A percentile compares a stretch with the other conserved stretches of the same genome.
Evolutionary conservation across 2,113 vertebrate genomes (phyloP).

Genomic region (Trogon surrucura): DNA sequence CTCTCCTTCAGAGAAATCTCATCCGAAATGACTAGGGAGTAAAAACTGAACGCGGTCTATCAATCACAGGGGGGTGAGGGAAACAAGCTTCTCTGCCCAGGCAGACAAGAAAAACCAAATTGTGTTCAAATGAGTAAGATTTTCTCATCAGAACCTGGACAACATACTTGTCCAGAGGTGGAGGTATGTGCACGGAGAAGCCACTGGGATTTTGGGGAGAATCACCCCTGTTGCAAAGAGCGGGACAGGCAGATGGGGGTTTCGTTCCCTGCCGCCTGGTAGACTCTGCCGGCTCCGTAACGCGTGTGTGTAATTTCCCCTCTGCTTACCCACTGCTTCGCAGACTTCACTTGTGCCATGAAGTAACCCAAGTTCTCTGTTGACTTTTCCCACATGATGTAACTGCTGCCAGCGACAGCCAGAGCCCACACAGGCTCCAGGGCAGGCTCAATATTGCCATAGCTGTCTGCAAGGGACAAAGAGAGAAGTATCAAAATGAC

Average conservation of each 20-base stretch:
- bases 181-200: not conserved
- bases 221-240: rapidly evolving
- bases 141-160: not conserved
- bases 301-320: not conserved
- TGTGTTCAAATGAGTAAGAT: not conserved
- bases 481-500: not conserved
- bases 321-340: slow-evolving; percentile 74
- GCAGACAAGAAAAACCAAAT: not conserved
- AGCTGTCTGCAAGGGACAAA: slow-evolving; percentile 60
- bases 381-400: slow-evolving; percentile 77
- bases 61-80: not conserved
- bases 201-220: not conserved
- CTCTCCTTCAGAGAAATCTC: not conserved
- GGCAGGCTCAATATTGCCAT: slow-evolving; percentile 60
- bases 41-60: rapidly evolving
- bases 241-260: not conserved
- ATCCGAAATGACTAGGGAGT: not conserved
- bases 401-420: slow-evolving; percentile 74
- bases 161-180: not conserved
- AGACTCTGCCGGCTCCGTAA: not conserved
- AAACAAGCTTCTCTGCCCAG: not conserved
- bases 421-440: slow-evolving; percentile 67
- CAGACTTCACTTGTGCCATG: slow-evolving; percentile 67
- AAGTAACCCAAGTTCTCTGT: slow-evolving; percentile 43
- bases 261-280: not conserved